These are phyloP conservation scores for Tenthredo notha DNA, from an alignment of 2,888 invertebrate species.

Conservation along the genomic window DNA sequence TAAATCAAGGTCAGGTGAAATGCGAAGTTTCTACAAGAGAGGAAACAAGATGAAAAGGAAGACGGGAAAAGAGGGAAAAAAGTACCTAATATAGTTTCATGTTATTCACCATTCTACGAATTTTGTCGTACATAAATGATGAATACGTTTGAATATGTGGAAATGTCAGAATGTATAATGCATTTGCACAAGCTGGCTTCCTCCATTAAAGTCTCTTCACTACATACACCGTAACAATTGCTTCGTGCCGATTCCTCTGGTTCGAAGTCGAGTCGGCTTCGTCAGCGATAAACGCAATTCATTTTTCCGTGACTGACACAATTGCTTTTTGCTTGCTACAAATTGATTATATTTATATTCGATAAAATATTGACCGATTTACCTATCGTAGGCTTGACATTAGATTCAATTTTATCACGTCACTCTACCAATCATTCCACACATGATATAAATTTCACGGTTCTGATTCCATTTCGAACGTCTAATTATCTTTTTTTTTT, in stretches of 20 bases:
- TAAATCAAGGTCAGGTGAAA: background rate
- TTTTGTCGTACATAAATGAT: background rate
- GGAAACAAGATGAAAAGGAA: background rate
- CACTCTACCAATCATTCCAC: background rate
- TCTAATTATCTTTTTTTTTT: background rate
- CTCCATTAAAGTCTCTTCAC: background rate
- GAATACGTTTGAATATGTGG: background rate
- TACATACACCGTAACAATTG: background rate
- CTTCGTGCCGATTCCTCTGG: background rate
- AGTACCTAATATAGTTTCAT: background rate
- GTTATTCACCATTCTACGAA: background rate
- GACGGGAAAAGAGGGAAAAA: background rate
- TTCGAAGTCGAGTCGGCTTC: background rate
- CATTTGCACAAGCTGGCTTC: slow-evolving; percentile 36
- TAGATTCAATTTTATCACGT: background rate
- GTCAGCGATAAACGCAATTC: background rate
- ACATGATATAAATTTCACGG: background rate
- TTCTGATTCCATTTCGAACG: background rate
- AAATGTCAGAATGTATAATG: background rate
- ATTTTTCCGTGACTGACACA: background rate
- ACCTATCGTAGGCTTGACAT: background rate
- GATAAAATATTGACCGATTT: background rate
- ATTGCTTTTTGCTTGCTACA: background rate
- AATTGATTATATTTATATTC: background rate
- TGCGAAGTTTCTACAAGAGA: background rate